Evolutionary conservation across 2,113 vertebrate species (phyloP).

Genomic region (Syngnathoides biaculeatus): DNA sequence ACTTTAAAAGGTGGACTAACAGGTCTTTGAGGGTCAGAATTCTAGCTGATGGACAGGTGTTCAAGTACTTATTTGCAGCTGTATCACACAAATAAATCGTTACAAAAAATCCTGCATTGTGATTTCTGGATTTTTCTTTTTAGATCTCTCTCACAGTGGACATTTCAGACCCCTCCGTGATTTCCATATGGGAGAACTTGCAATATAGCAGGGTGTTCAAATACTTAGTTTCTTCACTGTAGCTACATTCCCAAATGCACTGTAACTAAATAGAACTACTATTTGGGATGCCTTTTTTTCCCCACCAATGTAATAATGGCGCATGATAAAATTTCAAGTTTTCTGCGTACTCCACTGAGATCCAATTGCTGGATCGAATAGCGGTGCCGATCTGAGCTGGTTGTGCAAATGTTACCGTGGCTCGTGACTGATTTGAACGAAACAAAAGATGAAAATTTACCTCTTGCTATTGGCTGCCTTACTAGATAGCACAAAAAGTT

Average conservation of each 20-base stretch:
- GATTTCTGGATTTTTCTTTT: no score
- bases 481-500: slow-evolving; percentile 59
- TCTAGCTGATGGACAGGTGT: no score
- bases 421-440: slow-evolving; percentile 18
- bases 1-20: no score
- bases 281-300: slow-evolving; percentile 44
- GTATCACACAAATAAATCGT: no score
- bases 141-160: no score
- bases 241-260: slow-evolving; percentile 66
- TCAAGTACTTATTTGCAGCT: no score
- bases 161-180: no score
- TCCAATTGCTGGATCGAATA: not conserved
- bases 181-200: no score
- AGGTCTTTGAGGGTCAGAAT: no score
- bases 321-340: slow-evolving; percentile 40
- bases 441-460: slow-evolving; percentile 44
- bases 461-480: slow-evolving; percentile 56
- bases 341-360: slow-evolving; percentile 3
- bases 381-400: not conserved
- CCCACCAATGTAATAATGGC: slow-evolving; percentile 37
- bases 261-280: slow-evolving; percentile 52
- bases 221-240: no score
- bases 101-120: no score
- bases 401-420: not conserved
- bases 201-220: no score